Evolutionary conservation across 2,888 invertebrate genomes (phyloP).

Genomic region (Nesidiocoris tenuis): DNA sequence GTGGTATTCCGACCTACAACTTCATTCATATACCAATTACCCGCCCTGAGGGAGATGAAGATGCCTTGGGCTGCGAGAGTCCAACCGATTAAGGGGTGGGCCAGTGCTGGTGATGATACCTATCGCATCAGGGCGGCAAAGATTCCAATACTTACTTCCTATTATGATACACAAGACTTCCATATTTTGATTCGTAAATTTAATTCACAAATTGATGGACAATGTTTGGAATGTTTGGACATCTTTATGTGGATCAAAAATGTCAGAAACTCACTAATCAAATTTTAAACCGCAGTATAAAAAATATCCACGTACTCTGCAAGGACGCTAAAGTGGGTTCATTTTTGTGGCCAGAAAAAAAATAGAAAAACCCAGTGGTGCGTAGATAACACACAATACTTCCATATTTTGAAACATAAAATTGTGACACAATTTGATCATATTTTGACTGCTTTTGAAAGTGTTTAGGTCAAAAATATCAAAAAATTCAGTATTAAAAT

Average conservation of each 20-base stretch:
- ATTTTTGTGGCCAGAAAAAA: too few relatives aligned
- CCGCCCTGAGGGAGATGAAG: neutral
- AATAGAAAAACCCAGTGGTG: too few relatives aligned
- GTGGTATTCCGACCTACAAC: constrained; percentile 18
- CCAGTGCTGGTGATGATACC: neutral
- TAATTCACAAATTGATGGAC: neutral
- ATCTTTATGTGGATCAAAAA: neutral
- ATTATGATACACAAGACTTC: neutral
- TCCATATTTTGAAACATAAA: too few relatives aligned
- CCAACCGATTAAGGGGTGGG: neutral
- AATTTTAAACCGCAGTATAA: too few relatives aligned
- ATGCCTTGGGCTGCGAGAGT: neutral
- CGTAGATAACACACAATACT: too few relatives aligned
- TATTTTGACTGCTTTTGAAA: too few relatives aligned
- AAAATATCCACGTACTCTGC: too few relatives aligned
- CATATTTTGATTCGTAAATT: neutral
- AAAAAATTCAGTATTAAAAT: too few relatives aligned
- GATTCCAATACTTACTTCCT: neutral
- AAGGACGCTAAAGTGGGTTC: too few relatives aligned
- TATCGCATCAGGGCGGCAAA: neutral
- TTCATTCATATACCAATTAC: constrained; percentile 35
- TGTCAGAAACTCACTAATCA: too few relatives aligned
- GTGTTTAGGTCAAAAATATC: too few relatives aligned
- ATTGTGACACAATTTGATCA: too few relatives aligned
- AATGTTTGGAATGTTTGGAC: neutral